These are phyloP conservation scores for Neelides sp. DNA, from an alignment of 1,140 invertebrate genomes.

Conservation along the genomic window DNA sequence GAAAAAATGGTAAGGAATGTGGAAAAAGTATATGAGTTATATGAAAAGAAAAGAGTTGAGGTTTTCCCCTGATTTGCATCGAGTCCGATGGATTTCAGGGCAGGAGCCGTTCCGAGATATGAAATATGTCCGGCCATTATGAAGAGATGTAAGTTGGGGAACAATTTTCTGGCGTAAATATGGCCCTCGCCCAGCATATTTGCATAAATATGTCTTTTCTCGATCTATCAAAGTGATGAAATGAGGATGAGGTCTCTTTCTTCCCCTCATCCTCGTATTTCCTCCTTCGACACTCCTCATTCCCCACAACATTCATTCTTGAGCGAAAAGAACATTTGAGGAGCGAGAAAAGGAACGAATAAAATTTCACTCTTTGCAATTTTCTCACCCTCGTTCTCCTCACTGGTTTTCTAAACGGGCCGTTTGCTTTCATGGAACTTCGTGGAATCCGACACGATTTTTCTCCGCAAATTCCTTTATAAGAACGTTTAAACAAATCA, in stretches of 20 bases:
- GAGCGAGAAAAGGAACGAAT: too few relatives aligned
- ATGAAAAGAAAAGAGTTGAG: neutral
- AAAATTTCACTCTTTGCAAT: too few relatives aligned
- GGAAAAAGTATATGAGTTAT: too few relatives aligned
- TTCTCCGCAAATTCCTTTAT: too few relatives aligned
- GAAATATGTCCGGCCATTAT: constrained; percentile 30
- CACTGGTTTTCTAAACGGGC: too few relatives aligned
- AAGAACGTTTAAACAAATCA: too few relatives aligned
- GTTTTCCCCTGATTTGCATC: constrained; percentile 28
- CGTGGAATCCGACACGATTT: too few relatives aligned
- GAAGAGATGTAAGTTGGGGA: constrained; percentile 26
- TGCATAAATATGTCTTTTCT: constrained; percentile 31
- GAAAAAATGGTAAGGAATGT: too few relatives aligned
- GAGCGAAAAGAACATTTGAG: too few relatives aligned
- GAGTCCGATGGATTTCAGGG: constrained; percentile 24
- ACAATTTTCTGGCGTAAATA: constrained; percentile 29
- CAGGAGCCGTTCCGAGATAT: constrained; percentile 23
- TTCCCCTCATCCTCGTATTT: neutral
- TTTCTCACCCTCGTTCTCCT: too few relatives aligned
- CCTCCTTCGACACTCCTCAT: neutral
- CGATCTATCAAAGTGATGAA: constrained; percentile 32
- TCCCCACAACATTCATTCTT: too few relatives aligned
- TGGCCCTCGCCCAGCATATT: constrained; percentile 29
- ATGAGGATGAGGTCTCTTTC: constrained; percentile 3
- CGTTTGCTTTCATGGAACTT: too few relatives aligned